Percentiles rank a stretch among this genome's conserved stretches.
Evolutionary conservation across 2,797 vertebrate genomes (phyloP).

Genomic region (Sebastes dallii): DNA sequence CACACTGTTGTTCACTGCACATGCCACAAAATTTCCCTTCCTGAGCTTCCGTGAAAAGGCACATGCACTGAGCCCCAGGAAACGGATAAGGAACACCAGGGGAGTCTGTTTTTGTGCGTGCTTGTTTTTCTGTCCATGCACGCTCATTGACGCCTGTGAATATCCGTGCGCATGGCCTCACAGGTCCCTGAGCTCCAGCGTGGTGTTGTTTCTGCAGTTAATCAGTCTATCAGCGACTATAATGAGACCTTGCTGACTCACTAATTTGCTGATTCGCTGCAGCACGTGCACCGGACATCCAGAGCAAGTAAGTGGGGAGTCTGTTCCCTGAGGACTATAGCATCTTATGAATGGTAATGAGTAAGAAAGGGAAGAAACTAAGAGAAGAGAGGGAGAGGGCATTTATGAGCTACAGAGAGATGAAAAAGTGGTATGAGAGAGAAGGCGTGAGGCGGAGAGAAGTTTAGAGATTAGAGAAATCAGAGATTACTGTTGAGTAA

Average conservation of each 20-base stretch:
- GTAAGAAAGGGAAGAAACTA: neutral
- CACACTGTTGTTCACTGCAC: neutral
- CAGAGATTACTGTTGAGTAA: neutral
- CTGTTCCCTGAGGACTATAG: constrained; percentile 10
- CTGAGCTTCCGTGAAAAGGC: constrained; percentile 8
- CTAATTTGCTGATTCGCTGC: constrained; percentile 38
- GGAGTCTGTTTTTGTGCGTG: neutral
- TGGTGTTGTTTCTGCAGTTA: constrained; percentile 29
- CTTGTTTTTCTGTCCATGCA: neutral
- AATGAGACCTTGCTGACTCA: constrained; percentile 59
- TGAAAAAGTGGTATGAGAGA: neutral
- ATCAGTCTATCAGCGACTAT: constrained; percentile 46
- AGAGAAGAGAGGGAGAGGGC: neutral
- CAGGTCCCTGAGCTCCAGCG: constrained; percentile 8
- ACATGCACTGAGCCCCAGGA: constrained; percentile 10
- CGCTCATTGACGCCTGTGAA: neutral
- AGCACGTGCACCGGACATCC: constrained; percentile 26
- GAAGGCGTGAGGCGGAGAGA: neutral
- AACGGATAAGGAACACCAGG: constrained; percentile 15
- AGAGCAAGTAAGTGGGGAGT: neutral
- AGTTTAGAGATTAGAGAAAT: neutral
- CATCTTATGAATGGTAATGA: constrained; percentile 33
- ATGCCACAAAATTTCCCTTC: neutral
- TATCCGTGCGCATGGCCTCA: neutral
- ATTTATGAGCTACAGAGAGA: neutral